Percentiles rank a stretch among this genome's conserved stretches.
Evolutionary conservation across 2,113 vertebrate genomes (phyloP).

Genomic region (Nannospalax galili): DNA sequence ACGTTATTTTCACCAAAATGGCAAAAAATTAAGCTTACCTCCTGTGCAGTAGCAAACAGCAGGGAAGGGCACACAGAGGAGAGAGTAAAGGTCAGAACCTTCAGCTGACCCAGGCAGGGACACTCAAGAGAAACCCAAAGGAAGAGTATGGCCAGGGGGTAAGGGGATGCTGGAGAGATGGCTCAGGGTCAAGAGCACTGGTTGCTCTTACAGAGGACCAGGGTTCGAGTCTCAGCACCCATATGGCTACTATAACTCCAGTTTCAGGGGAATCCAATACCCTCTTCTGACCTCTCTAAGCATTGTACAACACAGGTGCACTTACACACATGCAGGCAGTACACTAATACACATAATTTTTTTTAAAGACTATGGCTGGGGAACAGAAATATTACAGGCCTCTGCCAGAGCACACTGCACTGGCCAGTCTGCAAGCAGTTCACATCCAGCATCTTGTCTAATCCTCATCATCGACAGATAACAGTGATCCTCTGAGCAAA

Average conservation of each 20-base stretch:
- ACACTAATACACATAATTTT: no score
- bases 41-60: neutral
- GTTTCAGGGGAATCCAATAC: no score
- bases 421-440: neutral
- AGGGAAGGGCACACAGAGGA: neutral
- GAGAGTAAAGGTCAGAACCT: neutral
- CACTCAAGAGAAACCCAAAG: neutral
- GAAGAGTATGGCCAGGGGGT: no score
- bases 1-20: slow-evolving; percentile 44
- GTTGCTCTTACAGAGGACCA: no score
- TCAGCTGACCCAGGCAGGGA: neutral
- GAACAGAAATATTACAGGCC: accelerated
- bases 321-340: no score
- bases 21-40: neutral
- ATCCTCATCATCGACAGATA: neutral
- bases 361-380: neutral
- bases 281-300: no score
- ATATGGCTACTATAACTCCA: no score
- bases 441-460: neutral
- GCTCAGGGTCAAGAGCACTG: no score
- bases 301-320: no score
- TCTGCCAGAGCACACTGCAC: accelerated
- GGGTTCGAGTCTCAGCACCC: no score
- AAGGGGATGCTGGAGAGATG: no score
- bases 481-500: neutral